phyloP scores from a whole-genome alignment of 2,113 vertebrate species.

The Halichoerus grypus region DNA sequence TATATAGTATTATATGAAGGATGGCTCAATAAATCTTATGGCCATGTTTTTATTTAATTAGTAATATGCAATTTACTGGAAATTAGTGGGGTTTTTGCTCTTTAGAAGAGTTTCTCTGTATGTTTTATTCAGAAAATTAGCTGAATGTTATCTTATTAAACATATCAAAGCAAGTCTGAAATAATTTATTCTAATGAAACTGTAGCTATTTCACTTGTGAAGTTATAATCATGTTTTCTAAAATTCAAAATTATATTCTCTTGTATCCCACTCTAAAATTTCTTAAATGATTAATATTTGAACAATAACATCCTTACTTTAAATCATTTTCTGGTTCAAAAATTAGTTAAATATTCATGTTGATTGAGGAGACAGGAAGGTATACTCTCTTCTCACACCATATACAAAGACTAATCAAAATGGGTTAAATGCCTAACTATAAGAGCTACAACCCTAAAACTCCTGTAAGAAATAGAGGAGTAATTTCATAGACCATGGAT shows the following conservation, averaged over 20 bases:
- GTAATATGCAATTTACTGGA: not conserved
- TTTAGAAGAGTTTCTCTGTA: not conserved
- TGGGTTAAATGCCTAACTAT: not conserved
- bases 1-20: not conserved
- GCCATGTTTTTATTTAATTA: not conserved
- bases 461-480: not conserved
- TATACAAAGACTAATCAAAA: not conserved
- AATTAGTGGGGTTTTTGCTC: not conserved
- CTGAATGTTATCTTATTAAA: not conserved
- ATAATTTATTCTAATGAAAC: not conserved
- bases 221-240: not conserved
- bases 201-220: not conserved
- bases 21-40: not conserved
- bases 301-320: not conserved
- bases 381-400: not conserved
- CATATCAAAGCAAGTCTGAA: not conserved
- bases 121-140: conserved; percentile 39
- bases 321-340: not conserved
- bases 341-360: not conserved
- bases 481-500: not conserved
- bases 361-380: not conserved
- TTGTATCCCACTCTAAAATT: not conserved
- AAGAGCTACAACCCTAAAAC: not conserved
- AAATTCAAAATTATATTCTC: not conserved
- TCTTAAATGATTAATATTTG: not conserved